Evolutionary conservation across 2,888 invertebrate genomes (phyloP), one percentile per base, ranked within the genome.

Genomic region (Netelia fuscicornis): DNA sequence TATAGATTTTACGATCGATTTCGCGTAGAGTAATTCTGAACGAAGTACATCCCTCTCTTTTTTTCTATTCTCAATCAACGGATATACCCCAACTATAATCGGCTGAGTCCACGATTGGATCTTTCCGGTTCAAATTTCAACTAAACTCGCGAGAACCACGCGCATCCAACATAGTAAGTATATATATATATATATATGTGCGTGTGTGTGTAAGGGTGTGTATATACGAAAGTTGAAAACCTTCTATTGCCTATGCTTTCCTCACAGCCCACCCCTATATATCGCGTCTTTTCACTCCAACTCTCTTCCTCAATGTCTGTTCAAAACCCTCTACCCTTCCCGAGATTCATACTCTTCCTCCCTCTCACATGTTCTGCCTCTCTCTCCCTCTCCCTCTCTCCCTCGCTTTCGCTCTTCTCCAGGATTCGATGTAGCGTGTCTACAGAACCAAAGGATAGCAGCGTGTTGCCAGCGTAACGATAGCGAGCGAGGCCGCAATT

Each of bases 401-500:
- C 54, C 20, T 20, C 20, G 20, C 20, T 20, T 20, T 20, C 60
- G 17, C 48, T 79, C 62, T 62, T 78, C 71, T 60, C 54, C 65
- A 68, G 62, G 68, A 81, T 81, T 77, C 79, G 79, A 83, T 72
- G 80, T 91, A 87, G 90, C 90, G 90, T 91, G 90, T 87, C 87
- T 87, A 87, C 86, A 91, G 88, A 88, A 86, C 62, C 25, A 79
- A 30, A 87, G 89, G 88, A 85, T 90, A n/a, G 9, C 44, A 3
- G 23, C 30, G 58, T 48, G 25, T 64, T 88, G 87, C 89, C 87
- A 89, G 90, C 88, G 87, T 88, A 89, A 89, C 90, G 89, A 90
- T 91, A 90, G 88, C 86, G 77, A 85, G 48, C 17, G 72, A 23
- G 17, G 81, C 87, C 88, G 90, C 89, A 91, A 91, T 91, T 91